Evolutionary conservation across 1,140 invertebrate genomes (phyloP).

Genomic region (Nephila pilipes): DNA sequence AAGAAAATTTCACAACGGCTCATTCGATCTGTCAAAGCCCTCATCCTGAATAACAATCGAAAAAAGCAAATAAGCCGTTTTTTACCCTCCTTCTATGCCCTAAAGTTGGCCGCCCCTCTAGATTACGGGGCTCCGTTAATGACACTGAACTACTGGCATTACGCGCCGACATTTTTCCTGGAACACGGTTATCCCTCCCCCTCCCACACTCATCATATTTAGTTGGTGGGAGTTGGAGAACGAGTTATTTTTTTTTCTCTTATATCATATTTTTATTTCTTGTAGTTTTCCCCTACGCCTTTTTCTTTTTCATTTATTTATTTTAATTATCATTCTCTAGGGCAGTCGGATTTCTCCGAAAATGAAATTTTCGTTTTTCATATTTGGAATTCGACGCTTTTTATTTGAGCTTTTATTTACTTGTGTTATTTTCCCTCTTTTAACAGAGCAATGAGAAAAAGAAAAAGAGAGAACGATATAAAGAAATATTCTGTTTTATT

Average conservation of each 20-base stretch:
- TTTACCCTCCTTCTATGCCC: not conserved
- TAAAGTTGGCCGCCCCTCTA: conserved; percentile 19
- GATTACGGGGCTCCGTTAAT: conserved; percentile 51
- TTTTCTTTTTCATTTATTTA: not conserved
- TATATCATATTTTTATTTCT: not conserved
- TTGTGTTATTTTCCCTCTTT: conserved; percentile 16
- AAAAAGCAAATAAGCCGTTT: conserved; percentile 51
- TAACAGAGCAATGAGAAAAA: not conserved
- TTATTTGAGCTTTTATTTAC: conserved; percentile 44
- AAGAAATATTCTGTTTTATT: not conserved
- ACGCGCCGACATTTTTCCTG: conserved; percentile 56
- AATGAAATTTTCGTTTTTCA: conserved; percentile 67
- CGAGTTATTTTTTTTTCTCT: conserved; percentile 3
- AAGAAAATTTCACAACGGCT: conserved; percentile 50
- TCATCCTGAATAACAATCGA: conserved; percentile 67
- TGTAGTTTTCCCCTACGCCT: not conserved
- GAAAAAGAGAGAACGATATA: not conserved
- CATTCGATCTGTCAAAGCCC: conserved; percentile 66
- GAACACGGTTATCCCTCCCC: not conserved
- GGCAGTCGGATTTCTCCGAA: conserved; percentile 60
- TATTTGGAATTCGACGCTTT: conserved; percentile 21
- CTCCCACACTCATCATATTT: conserved; percentile 23
- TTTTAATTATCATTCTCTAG: conserved; percentile 57
- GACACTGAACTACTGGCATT: conserved; percentile 55
- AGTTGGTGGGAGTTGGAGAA: conserved; percentile 43